A percentile compares a stretch with the other conserved stretches of the same genome.
These are phyloP conservation scores for Oegoconia quadripuncta DNA, from an alignment of 2,888 invertebrate species.

Conservation along the genomic window DNA sequence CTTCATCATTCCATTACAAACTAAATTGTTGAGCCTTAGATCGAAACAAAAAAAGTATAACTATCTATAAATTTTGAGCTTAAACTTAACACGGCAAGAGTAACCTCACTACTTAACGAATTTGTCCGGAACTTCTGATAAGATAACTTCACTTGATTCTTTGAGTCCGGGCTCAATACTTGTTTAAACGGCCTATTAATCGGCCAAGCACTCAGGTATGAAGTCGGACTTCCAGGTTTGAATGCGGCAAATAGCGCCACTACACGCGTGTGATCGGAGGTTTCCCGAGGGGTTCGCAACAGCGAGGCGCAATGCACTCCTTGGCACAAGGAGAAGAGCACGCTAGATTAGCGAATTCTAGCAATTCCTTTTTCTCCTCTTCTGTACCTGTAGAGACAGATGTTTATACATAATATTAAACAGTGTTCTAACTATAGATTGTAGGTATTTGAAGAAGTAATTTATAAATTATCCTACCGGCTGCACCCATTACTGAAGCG, in stretches of 20 bases:
- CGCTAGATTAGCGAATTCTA: slow-evolving; percentile 60
- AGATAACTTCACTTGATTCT: no score
- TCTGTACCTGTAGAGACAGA: slow-evolving; percentile 3
- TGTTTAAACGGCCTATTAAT: no score
- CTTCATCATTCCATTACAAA: no score
- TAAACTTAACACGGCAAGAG: background rate
- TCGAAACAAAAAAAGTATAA: no score
- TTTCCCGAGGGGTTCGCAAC: slow-evolving; percentile 50
- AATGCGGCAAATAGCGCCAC: slow-evolving; percentile 6
- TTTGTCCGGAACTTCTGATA: no score
- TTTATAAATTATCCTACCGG: slow-evolving; percentile 44
- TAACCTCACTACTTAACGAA: no score
- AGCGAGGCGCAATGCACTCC: slow-evolving; percentile 64
- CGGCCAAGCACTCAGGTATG: no score
- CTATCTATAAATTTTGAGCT: slow-evolving; percentile 1
- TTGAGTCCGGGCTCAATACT: no score
- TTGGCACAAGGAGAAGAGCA: slow-evolving; percentile 67
- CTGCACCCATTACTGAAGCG: slow-evolving; percentile 26
- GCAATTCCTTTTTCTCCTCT: slow-evolving; percentile 58
- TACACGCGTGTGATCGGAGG: slow-evolving; percentile 58
- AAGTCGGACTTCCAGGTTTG: no score
- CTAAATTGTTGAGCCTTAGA: no score
- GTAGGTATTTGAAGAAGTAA: background rate
- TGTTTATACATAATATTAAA: no score
- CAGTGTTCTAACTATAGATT: no score